Percentiles rank a stretch among this genome's conserved stretches.
phyloP scores from a whole-genome alignment of 35 echinoderm and acorn worm species.

The Anneissia japonica region DNA sequence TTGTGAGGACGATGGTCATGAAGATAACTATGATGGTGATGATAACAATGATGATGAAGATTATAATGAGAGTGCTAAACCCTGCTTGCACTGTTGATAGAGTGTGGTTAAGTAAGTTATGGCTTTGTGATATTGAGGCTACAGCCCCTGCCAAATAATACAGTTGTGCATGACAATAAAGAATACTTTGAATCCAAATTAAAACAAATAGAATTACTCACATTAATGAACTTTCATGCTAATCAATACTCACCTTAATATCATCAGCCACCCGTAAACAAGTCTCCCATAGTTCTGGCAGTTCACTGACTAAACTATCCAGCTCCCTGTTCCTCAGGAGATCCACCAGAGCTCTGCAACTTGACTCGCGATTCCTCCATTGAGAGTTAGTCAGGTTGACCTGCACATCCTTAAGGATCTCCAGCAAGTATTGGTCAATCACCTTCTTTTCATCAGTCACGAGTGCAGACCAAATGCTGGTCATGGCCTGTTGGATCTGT shows the following conservation, averaged over 20 bases:
- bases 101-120: no score
- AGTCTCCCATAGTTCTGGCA: conserved; percentile 76
- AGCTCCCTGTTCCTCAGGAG: conserved; percentile 65
- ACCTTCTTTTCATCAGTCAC: conserved; percentile 84
- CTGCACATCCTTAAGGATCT: conserved; percentile 71
- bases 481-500: conserved; percentile 72
- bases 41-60: no score
- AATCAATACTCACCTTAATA: conserved; percentile 64
- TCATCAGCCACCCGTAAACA: conserved; percentile 84
- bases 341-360: conserved; percentile 77
- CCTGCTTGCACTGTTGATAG: no score
- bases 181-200: no score
- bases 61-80: no score
- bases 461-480: conserved; percentile 80
- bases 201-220: no score
- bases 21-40: no score
- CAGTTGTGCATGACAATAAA: no score
- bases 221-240: no score
- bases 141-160: no score
- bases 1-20: no score
- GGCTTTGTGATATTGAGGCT: no score
- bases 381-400: conserved; percentile 57
- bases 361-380: conserved; percentile 89
- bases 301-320: conserved; percentile 65
- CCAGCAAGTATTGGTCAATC: conserved; percentile 70